Evolutionary conservation across 37 sponge, comb jelly and placozoan species (phyloP).

Genomic region (Spongilla lacustris): DNA sequence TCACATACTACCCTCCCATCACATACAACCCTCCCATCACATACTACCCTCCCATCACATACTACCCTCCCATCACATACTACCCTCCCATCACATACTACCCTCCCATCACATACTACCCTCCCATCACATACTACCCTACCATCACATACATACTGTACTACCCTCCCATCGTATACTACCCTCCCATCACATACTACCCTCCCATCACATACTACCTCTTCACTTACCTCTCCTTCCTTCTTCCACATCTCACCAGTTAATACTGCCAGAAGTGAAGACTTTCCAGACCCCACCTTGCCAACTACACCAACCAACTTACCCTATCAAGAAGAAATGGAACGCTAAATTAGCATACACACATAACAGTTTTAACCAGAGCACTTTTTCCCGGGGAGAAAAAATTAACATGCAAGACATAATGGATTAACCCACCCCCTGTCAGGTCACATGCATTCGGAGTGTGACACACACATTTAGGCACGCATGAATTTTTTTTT

Average conservation of each 20-base stretch:
- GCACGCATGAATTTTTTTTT: too few species aligned
- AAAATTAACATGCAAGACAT: too few species aligned
- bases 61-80: not conserved
- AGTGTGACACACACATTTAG: too few species aligned
- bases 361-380: not conserved
- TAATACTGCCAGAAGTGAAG: constrained; percentile 89
- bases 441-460: too few species aligned
- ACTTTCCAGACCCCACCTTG: constrained; percentile 91
- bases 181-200: not conserved
- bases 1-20: not conserved
- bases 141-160: not conserved
- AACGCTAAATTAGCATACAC: not conserved
- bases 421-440: too few species aligned
- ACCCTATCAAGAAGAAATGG: constrained; percentile 48
- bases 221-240: constrained; percentile 62
- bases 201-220: not conserved
- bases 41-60: not conserved
- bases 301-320: constrained; percentile 92
- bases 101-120: not conserved
- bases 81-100: not conserved
- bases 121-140: not conserved
- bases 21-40: not conserved
- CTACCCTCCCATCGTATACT: not conserved
- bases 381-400: too few species aligned
- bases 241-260: constrained; percentile 84